Base-by-base conservation (phyloP, 1,140 invertebrate species). In the Lycorma delicatula region DNA sequence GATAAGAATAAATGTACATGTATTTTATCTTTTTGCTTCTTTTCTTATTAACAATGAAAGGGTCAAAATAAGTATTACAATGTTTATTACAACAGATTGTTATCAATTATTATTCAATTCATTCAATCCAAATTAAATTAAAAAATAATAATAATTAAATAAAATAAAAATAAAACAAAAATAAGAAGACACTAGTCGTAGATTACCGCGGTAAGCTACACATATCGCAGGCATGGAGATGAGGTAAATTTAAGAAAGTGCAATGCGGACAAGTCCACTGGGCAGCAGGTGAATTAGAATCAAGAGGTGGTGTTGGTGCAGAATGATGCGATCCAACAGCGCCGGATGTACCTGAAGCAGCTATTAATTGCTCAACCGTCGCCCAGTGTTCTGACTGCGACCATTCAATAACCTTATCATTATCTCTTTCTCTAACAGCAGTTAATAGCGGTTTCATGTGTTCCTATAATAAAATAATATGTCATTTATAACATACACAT, bases 211-310 rank as follows among this genome's bases (percentile, higher is more conserved):
- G 93, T 68, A 97, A 79, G 66, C 82, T 83, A 76, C 94, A 97
- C 80, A 97, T 95, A 70, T 97, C 93, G 77, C 93, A 97, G 58
- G 79, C 79, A 54, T 74, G 78, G 48, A 81, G 74, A 47, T 83
- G 80, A 47, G 82, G 72, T 57, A 79, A 78, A 78, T 98, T 98
- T 65, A 94, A 80, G 72, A 86, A 97, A 56, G 94, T 97, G 78
- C 94, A 97, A 67, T 93, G 85, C 58, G 81, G 80, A 74, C 94
- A 97, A 11, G 89, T 93, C 94, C 94, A 97, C 55, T 82, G 72
- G 38, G 73, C 72, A 57, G 70, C 74, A 52, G 70, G 67, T 29
- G 70, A 63, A 29, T 63, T 69, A 47, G 68, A 66, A 13, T 67
- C 64, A 46, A 38, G 61, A 51, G 29, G 64, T 55, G 38, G 34